Conservation (phyloP, 53 echinoderm and acorn worm species). For the Apostichopus leukothele region DNA sequence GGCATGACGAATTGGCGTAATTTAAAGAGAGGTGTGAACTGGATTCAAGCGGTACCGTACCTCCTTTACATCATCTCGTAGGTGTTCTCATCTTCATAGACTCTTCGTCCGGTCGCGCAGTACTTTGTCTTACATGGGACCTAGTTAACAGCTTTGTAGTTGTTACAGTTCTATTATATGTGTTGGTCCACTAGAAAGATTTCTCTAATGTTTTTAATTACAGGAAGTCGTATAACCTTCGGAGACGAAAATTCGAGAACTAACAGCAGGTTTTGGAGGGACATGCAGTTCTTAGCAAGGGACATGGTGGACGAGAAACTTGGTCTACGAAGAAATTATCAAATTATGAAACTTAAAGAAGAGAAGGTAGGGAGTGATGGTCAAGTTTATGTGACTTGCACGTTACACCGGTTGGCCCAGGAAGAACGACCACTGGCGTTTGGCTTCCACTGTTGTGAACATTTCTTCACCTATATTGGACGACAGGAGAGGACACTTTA, state of each 20-base stretch:
- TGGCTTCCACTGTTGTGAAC: conserved; percentile 28
- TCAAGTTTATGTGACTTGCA: conserved; percentile 16
- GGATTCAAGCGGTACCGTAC: too few relatives aligned
- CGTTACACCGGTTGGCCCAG: conserved; percentile 20
- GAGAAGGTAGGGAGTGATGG: conserved; percentile 34
- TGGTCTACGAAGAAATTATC: conserved; percentile 25
- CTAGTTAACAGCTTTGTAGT: too few relatives aligned
- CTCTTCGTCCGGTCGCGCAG: too few relatives aligned
- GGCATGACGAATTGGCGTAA: too few relatives aligned
- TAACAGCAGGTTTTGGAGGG: conserved; percentile 4
- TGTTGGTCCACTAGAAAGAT: conserved; percentile 5
- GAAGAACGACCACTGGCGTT: conserved; percentile 6
- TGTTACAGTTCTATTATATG: background rate
- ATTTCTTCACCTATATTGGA: conserved; percentile 6
- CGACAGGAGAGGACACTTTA: conserved; percentile 18
- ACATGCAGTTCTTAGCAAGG: conserved; percentile 20
- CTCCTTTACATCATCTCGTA: too few relatives aligned
- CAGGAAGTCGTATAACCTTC: conserved; percentile 20
- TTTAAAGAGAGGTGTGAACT: too few relatives aligned
- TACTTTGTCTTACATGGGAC: too few relatives aligned
- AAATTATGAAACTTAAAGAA: conserved; percentile 15
- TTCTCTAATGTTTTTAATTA: background rate
- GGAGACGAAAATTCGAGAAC: background rate
- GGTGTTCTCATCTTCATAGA: too few relatives aligned
- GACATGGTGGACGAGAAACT: conserved; percentile 22